A percentile compares a stretch with the other conserved stretches of the same genome.
Evolutionary conservation across 2,888 invertebrate genomes (phyloP).

Genomic region (Panopea generosa): DNA sequence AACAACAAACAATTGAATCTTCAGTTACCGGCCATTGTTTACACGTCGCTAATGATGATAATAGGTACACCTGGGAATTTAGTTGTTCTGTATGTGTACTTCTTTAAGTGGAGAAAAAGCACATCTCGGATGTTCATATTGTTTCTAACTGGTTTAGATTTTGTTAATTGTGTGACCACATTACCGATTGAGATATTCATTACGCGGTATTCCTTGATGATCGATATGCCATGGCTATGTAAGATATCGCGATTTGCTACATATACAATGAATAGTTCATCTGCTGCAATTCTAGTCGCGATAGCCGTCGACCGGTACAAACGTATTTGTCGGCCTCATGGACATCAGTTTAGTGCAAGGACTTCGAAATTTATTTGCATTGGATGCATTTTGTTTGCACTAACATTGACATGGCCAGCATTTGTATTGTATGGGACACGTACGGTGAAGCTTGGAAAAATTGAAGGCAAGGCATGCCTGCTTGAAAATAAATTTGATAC

Average conservation of each 20-base stretch:
- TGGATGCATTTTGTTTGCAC: slow-evolving; percentile 43
- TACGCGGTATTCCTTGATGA: slow-evolving; percentile 51
- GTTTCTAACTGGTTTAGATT: slow-evolving; percentile 63
- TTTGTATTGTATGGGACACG: slow-evolving; percentile 70
- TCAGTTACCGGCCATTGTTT: slow-evolving; percentile 62
- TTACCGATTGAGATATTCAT: slow-evolving; percentile 68
- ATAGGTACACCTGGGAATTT: slow-evolving; percentile 67
- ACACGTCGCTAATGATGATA: slow-evolving; percentile 59
- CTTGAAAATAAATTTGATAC: slow-evolving; percentile 48
- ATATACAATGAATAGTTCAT: slow-evolving; percentile 66
- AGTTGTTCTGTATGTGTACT: slow-evolving; percentile 65
- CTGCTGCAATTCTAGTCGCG: slow-evolving; percentile 64
- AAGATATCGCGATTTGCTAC: slow-evolving; percentile 66
- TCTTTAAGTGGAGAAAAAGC: slow-evolving; percentile 64
- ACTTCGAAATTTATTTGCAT: slow-evolving; percentile 64
- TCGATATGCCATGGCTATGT: slow-evolving; percentile 61
- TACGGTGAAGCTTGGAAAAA: slow-evolving; percentile 15
- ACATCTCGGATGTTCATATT: slow-evolving; percentile 66
- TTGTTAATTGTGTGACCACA: slow-evolving; percentile 66
- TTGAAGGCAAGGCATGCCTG: slow-evolving; percentile 48
- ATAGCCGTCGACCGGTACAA: slow-evolving; percentile 69
- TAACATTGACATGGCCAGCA: slow-evolving; percentile 62
- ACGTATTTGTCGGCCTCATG: slow-evolving; percentile 69
- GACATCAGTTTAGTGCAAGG: slow-evolving; percentile 53
- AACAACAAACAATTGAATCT: slow-evolving; percentile 17